These are phyloP conservation scores for Oncorhynchus masou DNA, from an alignment of 2,113 vertebrate species.

Conservation along the genomic window DNA sequence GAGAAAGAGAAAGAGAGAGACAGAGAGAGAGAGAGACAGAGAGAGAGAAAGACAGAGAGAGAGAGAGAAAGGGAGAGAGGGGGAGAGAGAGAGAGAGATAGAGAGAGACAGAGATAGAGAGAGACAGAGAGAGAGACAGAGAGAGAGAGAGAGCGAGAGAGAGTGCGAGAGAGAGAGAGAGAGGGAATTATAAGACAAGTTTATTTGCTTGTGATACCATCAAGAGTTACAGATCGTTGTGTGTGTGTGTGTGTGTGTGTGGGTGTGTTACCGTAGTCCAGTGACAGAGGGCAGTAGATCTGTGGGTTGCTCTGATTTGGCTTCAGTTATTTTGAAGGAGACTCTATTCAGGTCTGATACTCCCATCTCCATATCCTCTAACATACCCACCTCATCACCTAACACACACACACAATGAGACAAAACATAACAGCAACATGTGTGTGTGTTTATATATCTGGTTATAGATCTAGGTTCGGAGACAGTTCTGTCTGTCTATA, in stretches of 20 bases:
- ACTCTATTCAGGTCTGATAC: conserved; percentile 84
- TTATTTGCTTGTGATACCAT: background rate
- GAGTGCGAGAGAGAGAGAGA: background rate
- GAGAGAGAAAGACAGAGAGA: fast-evolving
- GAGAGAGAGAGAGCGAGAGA: too few species aligned
- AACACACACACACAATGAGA: conserved; percentile 13
- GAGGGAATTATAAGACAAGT: background rate
- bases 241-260: conserved; percentile 1
- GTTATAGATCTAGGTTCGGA: too few species aligned
- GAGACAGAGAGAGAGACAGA: background rate
- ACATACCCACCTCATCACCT: conserved; percentile 90
- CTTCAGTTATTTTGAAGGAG: conserved; percentile 80
- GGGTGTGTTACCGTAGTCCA: conserved; percentile 76
- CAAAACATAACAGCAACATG: background rate
- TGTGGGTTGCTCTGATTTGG: conserved; percentile 64
- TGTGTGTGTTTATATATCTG: background rate
- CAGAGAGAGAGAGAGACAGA: background rate
- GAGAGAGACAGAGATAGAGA: too few species aligned
- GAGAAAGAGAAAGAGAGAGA: background rate
- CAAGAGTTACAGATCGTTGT: background rate
- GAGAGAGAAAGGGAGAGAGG: too few species aligned
- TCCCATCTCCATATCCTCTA: conserved; percentile 89
- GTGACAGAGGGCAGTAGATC: conserved; percentile 81
- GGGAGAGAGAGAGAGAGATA: too few species aligned
- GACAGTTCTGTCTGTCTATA: too few species aligned